These are phyloP conservation scores for Lordiphosa stackelbergi DNA, from an alignment of 1,140 invertebrate species.

Conservation along the genomic window DNA sequence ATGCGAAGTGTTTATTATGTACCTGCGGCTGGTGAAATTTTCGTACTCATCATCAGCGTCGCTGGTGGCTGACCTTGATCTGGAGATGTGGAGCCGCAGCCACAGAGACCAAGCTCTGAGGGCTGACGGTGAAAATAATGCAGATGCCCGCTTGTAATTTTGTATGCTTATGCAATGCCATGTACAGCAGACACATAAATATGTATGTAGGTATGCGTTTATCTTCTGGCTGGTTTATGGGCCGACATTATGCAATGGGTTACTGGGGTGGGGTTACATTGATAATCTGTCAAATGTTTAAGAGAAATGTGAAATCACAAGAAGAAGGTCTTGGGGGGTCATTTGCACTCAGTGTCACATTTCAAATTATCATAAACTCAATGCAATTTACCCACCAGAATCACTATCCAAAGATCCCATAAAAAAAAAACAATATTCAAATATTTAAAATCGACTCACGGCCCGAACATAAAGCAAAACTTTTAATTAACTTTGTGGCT, in stretches of 20 bases:
- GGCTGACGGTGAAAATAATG: constrained; percentile 20
- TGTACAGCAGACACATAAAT: constrained; percentile 22
- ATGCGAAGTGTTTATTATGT: constrained; percentile 19
- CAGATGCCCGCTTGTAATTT: constrained; percentile 23
- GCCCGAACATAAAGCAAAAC: constrained; percentile 41
- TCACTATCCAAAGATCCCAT: constrained; percentile 21
- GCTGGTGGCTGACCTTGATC: constrained; percentile 39
- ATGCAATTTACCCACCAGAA: constrained; percentile 10
- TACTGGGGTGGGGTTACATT: constrained; percentile 1
- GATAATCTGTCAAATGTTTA: constrained; percentile 9
- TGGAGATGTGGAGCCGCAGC: constrained; percentile 20
- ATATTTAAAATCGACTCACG: constrained; percentile 44
- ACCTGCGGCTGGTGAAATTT: constrained; percentile 46
- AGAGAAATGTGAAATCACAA: no score
- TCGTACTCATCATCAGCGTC: constrained; percentile 26
- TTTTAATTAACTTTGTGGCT: constrained; percentile 40
- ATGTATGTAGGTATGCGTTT: constrained; percentile 19
- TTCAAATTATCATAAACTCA: constrained; percentile 12
- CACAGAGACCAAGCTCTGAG: constrained; percentile 11
- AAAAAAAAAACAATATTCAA: constrained; percentile 15
- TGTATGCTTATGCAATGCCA: constrained; percentile 37
- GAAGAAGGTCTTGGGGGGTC: no score
- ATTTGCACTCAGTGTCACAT: no score
- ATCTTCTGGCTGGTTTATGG: constrained; percentile 43
- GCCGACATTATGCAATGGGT: constrained; percentile 32